Base-by-base conservation (phyloP, 2,113 vertebrate genomes). In the Xiphophorus hellerii region DNA sequence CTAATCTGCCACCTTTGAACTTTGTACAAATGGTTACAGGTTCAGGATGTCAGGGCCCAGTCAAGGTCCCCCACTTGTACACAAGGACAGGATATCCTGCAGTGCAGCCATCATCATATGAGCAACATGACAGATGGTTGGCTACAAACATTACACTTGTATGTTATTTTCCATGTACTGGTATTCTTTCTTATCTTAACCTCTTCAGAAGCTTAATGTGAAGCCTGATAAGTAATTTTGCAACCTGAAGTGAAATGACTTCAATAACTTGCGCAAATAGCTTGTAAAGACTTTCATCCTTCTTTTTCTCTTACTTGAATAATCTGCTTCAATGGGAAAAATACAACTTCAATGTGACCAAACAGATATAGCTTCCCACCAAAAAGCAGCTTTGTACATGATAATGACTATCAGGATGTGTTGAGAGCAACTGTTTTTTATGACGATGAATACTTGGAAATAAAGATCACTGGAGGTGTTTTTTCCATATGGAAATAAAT, bases 11-110 rank as follows among this genome's bases (percentile, higher is more conserved):
- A 60, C 69, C 69, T 70, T 17, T 63, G 61, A 73, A 29, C 61
- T 73, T 30, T 30, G 71, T 63, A 48, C 39, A 37, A 33, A 73
- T 63, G 61, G 71, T 48, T 48, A 63, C 60, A 44, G 60, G 70
- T 61, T 72, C 70, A 62, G 60, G 71, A 73, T 48, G 61, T 30
- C 5, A 17, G 33, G 44, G 14, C 31, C 1, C 3, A 27, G n/a
- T 8, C 4, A 25, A 42, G 69, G 60, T 62, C 29, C 61, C 60
- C 17, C 71, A 63, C 60, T 61, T 73, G 71, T 30, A 73, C 60
- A 73, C 71, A 73, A 73, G 71, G 71, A 73, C 71, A 73, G 71
- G 60, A 73, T 48, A 63, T 73, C 71, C 64, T 65, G 17, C 31
- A 5, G 30, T 30, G 48, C 68, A 51, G 4, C 31, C 31, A 12